Conservation (phyloP, 2,113 vertebrate genomes). For the Trichomycterus rosablanca region DNA sequence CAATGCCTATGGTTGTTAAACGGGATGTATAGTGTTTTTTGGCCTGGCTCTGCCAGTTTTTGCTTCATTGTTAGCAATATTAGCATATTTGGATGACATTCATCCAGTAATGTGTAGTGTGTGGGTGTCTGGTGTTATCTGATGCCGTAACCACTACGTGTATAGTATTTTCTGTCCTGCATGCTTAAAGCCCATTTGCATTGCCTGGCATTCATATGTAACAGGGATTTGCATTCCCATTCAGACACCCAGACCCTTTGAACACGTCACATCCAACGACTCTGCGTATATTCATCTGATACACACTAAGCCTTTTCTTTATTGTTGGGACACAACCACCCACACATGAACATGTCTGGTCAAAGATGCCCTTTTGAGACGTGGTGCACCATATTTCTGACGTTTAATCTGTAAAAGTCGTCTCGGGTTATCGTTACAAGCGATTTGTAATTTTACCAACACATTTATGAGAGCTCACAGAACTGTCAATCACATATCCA, state of each 20-base stretch:
- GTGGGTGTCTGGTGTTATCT: slow-evolving; percentile 24
- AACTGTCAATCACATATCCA: not conserved
- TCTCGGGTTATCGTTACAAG: no score
- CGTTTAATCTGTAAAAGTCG: no score
- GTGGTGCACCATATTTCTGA: not conserved
- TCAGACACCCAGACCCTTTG: slow-evolving; percentile 31
- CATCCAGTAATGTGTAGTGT: not conserved
- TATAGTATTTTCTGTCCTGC: slow-evolving; percentile 4
- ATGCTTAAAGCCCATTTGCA: slow-evolving; percentile 30
- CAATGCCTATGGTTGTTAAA: no score
- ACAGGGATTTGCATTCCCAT: slow-evolving; percentile 38
- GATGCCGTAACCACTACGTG: not conserved
- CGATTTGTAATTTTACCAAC: no score
- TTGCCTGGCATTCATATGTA: slow-evolving; percentile 35
- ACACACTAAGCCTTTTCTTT: slow-evolving; percentile 17
- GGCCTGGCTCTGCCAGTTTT: no score
- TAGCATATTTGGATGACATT: not conserved
- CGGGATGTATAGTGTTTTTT: no score
- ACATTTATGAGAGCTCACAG: no score
- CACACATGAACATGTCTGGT: not conserved
- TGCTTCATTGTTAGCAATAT: no score
- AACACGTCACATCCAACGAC: not conserved
- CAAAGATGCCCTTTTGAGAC: slow-evolving; percentile 9
- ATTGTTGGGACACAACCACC: not conserved
- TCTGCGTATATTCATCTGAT: not conserved